Conservation (phyloP, 2,888 invertebrate genomes). For the Philereme vetulata region DNA sequence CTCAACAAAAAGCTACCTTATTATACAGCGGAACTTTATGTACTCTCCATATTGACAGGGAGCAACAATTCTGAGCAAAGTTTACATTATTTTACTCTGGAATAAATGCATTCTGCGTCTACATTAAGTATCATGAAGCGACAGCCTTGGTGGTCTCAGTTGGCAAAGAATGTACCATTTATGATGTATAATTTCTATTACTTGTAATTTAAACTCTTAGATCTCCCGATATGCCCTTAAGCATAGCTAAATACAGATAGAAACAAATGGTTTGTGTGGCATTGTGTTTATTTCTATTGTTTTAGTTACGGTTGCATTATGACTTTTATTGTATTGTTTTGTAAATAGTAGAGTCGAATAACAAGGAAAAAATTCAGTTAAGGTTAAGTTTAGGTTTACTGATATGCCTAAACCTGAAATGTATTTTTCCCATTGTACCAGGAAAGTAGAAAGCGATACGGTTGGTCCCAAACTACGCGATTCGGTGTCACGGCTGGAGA, state of each 20-base stretch:
- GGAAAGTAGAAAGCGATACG: conserved; percentile 79
- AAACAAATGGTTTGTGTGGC: conserved; percentile 40
- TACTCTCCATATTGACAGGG: conserved; percentile 26
- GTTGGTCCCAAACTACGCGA: conserved; percentile 68
- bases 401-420: no score
- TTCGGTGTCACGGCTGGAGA: conserved; percentile 66
- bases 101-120: conserved; percentile 37
- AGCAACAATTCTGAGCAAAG: conserved; percentile 28
- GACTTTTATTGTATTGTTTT: conserved; percentile 4
- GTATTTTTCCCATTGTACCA: conserved; percentile 54
- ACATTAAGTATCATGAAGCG: conserved; percentile 37
- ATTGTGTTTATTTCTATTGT: conserved; percentile 34
- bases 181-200: conserved; percentile 65
- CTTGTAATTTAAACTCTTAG: conserved; percentile 58
- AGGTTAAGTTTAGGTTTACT: neutral
- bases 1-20: conserved; percentile 33
- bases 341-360: neutral
- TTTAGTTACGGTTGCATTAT: conserved; percentile 11
- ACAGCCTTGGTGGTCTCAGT: conserved; percentile 59
- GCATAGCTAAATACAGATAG: conserved; percentile 51
- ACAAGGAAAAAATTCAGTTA: neutral
- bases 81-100: conserved; percentile 28
- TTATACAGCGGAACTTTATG: conserved; percentile 29
- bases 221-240: conserved; percentile 52
- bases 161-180: conserved; percentile 61